Conservation (phyloP, 1,140 invertebrate genomes). For the Zeugodacus cucurbitae region DNA sequence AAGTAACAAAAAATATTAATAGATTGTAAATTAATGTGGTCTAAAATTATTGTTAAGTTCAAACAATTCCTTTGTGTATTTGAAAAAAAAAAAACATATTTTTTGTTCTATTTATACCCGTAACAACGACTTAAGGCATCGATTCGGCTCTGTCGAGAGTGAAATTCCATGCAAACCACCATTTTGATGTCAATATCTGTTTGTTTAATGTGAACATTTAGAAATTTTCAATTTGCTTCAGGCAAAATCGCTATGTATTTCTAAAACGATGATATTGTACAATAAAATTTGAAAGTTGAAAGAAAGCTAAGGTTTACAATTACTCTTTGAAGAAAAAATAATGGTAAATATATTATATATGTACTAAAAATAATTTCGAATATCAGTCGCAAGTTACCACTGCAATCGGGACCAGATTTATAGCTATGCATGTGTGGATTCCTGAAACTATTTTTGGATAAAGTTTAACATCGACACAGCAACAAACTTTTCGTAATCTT, state of each 20-base stretch:
- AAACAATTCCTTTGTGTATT: neutral
- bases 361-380: too few species aligned
- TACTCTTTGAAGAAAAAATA: constrained; percentile 1
- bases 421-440: too few species aligned
- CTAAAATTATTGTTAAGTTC: neutral
- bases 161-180: neutral
- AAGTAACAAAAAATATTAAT: too few species aligned
- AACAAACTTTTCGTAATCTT: too few species aligned
- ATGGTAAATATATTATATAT: too few species aligned
- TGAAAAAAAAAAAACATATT: neutral
- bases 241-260: constrained; percentile 41
- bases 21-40: neutral
- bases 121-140: neutral
- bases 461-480: too few species aligned
- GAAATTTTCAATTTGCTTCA: constrained; percentile 15
- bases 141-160: neutral
- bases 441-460: too few species aligned
- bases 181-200: neutral
- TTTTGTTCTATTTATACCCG: neutral
- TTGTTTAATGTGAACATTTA: neutral
- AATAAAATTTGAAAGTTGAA: constrained; percentile 15
- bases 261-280: constrained; percentile 32
- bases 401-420: too few species aligned
- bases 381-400: too few species aligned
- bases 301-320: neutral